Base-by-base conservation (phyloP, 35 echinoderm and acorn worm genomes). In the Heliocidaris erythrogramma region DNA sequence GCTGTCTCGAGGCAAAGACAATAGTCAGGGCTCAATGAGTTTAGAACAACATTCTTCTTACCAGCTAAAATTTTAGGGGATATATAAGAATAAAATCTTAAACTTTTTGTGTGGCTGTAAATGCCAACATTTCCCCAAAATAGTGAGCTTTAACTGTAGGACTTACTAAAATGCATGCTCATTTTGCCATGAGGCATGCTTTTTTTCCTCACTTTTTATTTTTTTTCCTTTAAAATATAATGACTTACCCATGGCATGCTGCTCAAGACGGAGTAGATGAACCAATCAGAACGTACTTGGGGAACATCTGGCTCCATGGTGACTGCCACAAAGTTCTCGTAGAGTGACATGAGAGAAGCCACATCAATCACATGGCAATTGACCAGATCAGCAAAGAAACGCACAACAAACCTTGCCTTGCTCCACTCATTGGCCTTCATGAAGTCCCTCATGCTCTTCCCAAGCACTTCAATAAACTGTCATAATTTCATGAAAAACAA, bases 271-370 rank as follows among this genome's bases (percentile, higher is more conserved):
- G 94, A 65, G 91, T 97, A 96, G 32, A 99, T 94, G 86, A 96
- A 99, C 95, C 94, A 99, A 94, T 99, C 98, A 47, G 93, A 95
- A 13, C 98, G 94, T 7, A 97, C 97, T 96, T 99, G 98, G 27
- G 98, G 97, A 32, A 97, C 94, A 11, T 92, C 97, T 59, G 96
- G 96, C 86, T 99, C 98, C 49, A 93, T 48, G 53, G 96, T 90
- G 27, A 94, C 96, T 27, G 93, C 91, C 5, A 97, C 49, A 92
- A 99, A 99, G 47, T 95, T 88, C 94, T 97, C 95, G 90, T 97
- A 97, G 53, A 99, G 92, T 8, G 90, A 93, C 27, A 99, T 86
- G 4, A 99, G 50, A 13, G 98, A 97, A 2, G 94, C 32, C 6
- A 95, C 65, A 8, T 99, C 97, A 9, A 99, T 95, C 31, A 99